phyloP scores from a whole-genome alignment of 2,113 vertebrate genomes.

The Ceyx cyanopectus region DNA sequence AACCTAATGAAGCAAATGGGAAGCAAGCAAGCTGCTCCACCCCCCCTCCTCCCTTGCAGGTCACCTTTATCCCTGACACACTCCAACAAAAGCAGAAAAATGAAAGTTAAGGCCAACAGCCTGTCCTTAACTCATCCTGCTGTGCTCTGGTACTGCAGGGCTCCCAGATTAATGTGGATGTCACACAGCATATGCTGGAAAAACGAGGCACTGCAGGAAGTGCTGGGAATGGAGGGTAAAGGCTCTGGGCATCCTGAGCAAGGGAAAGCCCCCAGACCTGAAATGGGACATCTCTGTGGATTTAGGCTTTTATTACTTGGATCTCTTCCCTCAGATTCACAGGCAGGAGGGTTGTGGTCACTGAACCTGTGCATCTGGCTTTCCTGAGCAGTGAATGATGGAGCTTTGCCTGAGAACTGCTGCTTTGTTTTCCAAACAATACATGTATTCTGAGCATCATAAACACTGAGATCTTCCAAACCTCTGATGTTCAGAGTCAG shows the following conservation, averaged over 20 bases:
- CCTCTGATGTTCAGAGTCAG: neutral
- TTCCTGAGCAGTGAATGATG: neutral
- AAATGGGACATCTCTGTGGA: neutral
- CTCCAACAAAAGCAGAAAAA: slow-evolving; percentile 58
- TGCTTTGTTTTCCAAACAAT: neutral
- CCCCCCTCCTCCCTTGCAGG: neutral
- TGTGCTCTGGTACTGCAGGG: slow-evolving; percentile 53
- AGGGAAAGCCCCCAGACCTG: slow-evolving; percentile 29
- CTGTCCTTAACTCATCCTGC: slow-evolving; percentile 49
- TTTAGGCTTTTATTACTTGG: neutral
- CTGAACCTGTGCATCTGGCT: neutral
- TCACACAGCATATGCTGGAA: slow-evolving; percentile 58
- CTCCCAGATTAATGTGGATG: slow-evolving; percentile 63
- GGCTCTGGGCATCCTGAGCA: slow-evolving; percentile 22
- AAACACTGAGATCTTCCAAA: neutral
- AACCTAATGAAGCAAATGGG: slow-evolving; percentile 28
- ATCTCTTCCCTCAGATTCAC: neutral
- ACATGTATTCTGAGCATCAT: neutral
- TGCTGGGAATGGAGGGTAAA: neutral
- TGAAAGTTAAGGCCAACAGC: slow-evolving; percentile 56
- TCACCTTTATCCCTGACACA: slow-evolving; percentile 67
- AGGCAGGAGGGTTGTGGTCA: neutral
- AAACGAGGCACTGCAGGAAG: neutral
- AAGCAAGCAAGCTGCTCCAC: neutral
- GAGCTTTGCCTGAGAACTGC: neutral